Base-by-base conservation (phyloP, 2,797 vertebrate genomes). In the Spondyliosoma cantharus region DNA sequence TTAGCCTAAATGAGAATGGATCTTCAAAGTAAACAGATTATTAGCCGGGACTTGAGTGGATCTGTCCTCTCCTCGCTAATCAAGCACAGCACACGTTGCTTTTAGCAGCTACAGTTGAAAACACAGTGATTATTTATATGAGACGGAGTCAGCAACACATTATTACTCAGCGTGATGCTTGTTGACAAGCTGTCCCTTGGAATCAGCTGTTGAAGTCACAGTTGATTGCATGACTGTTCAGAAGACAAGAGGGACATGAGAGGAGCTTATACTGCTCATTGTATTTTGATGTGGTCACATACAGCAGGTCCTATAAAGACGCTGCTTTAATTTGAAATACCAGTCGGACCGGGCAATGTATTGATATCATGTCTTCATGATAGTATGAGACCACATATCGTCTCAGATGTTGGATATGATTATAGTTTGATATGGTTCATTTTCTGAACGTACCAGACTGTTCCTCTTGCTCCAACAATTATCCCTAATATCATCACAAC, bases 141-240 rank as follows among this genome's bases (percentile, higher is more conserved):
- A 77, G 88, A 86, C 50, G 52, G 77, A 84, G 54, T 70, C 79
- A 48, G 86, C 82, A 83, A 84, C 88, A 78, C 73, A 68, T 90
- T 85, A 89, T 89, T 89, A 86, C 81, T 91, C 88, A 87, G 82
- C 49, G 50, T 89, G 90, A 93, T 92, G 82, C 83, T 77, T 67
- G 75, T 72, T 90, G 92, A 92, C 90, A 89, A 84, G 81, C 86
- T 89, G 90, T 91, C 90, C 83, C 74, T 83, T 84, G 82, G 71
- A 90, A 91, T 93, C 85, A 92, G 80, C 80, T 76, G 84, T 75
- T 84, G 42, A 74, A 89, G 78, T 86, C 85, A 77, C 79, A 89
- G 80, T 78, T 87, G 83, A 90, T 78, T 68, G 82, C 75, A 67
- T 85, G 81, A 84, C 83, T 87, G 82, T 82, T 86, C 57, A 77